Evolutionary conservation across 2,797 vertebrate species (phyloP).

Genomic region (Brotula barbata): DNA sequence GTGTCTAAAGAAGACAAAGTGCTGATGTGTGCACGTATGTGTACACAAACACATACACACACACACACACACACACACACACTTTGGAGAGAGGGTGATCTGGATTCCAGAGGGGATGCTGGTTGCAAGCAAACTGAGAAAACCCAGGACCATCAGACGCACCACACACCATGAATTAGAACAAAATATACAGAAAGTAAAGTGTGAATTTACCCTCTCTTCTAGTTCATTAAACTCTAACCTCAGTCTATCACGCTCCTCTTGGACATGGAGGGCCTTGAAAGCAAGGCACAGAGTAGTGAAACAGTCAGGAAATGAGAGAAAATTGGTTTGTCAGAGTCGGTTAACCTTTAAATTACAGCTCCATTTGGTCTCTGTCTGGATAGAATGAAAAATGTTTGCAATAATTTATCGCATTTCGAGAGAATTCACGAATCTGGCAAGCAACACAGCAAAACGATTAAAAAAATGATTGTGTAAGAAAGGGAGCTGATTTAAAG

Average conservation of each 20-base stretch:
- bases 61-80: conserved; percentile 53
- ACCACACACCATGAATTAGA: conserved; percentile 61
- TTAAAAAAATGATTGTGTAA: conserved; percentile 12
- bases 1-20: conserved; percentile 34
- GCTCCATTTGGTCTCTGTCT: conserved; percentile 22
- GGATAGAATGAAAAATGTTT: not conserved
- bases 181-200: conserved; percentile 61
- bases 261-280: conserved; percentile 85
- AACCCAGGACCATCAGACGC: conserved; percentile 66
- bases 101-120: conserved; percentile 64
- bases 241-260: conserved; percentile 88
- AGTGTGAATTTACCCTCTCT: conserved; percentile 86
- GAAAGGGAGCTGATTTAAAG: conserved; percentile 50
- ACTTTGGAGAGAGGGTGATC: conserved; percentile 45
- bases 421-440: not conserved
- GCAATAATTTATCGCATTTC: not conserved
- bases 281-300: conserved; percentile 78
- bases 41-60: conserved; percentile 52
- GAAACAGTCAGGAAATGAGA: conserved; percentile 61
- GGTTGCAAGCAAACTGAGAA: conserved; percentile 73
- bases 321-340: conserved; percentile 43
- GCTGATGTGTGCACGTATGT: conserved; percentile 51
- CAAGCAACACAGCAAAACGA: no score
- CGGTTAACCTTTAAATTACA: conserved; percentile 48
- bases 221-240: conserved; percentile 89